Percentiles rank a stretch among this genome's conserved stretches.
These are phyloP conservation scores for Pygoscelis antarcticus DNA, from an alignment of 2,113 vertebrate species.

Conservation along the genomic window DNA sequence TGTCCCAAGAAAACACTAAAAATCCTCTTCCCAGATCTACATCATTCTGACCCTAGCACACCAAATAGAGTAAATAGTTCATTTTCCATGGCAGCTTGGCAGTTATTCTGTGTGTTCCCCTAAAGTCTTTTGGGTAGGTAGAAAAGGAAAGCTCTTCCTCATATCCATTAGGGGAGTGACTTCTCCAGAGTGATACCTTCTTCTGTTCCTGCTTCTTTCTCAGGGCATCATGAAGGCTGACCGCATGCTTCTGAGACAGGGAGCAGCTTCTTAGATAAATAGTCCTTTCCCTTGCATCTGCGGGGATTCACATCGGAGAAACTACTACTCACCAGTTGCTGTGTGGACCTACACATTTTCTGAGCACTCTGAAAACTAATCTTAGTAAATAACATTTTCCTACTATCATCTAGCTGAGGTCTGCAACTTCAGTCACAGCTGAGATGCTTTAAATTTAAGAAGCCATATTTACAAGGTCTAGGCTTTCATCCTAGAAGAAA, in stretches of 20 bases:
- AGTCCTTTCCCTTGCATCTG: not conserved
- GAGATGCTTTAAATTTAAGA: constrained; percentile 13
- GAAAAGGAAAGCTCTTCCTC: not conserved
- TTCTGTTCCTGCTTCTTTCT: not conserved
- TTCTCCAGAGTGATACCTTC: not conserved
- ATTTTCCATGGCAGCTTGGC: not conserved
- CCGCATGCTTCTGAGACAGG: not conserved
- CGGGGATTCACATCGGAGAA: not conserved
- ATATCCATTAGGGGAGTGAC: not conserved
- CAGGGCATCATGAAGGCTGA: not conserved
- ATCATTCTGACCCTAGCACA: not conserved
- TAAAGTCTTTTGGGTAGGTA: not conserved
- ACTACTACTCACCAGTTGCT: not conserved
- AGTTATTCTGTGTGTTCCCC: not conserved
- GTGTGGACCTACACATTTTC: not conserved
- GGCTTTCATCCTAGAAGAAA: not conserved
- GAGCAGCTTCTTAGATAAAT: not conserved
- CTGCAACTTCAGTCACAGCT: not conserved
- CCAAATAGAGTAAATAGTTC: not conserved
- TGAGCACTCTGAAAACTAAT: not conserved
- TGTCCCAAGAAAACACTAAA: not conserved
- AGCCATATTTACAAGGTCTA: not conserved
- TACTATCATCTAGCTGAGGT: not conserved
- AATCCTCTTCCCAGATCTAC: not conserved
- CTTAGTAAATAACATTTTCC: not conserved